phyloP scores from a whole-genome alignment of 1,140 invertebrate genomes.

The Meloidogyne exigua region DNA sequence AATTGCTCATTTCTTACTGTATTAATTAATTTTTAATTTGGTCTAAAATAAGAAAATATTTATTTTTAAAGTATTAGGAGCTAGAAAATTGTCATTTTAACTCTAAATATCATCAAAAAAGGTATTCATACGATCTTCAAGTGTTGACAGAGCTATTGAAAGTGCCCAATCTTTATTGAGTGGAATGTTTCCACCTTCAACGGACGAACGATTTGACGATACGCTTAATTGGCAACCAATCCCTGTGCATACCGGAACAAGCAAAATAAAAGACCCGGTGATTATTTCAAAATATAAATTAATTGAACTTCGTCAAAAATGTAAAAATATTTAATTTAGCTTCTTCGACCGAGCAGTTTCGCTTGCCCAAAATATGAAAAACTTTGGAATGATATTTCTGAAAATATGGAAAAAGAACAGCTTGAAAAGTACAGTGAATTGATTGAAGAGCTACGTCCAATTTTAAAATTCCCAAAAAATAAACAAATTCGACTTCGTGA shows the following conservation, averaged over 20 bases:
- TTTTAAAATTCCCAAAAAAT: neutral
- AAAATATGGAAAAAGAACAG: neutral
- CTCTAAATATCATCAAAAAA: neutral
- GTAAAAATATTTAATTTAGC: slow-evolving; percentile 19
- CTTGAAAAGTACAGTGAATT: slow-evolving; percentile 8
- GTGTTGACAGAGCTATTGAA: slow-evolving; percentile 30
- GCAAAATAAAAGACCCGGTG: slow-evolving; percentile 20
- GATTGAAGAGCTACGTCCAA: neutral
- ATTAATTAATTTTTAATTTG: too few species aligned
- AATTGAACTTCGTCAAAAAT: too few species aligned
- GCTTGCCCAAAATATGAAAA: slow-evolving; percentile 32
- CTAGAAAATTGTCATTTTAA: too few species aligned
- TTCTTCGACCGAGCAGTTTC: slow-evolving; percentile 41
- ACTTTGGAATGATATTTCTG: neutral
- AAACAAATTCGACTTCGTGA: neutral
- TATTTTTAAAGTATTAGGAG: too few species aligned
- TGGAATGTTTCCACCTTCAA: slow-evolving; percentile 31
- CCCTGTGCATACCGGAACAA: slow-evolving; percentile 24
- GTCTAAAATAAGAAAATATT: too few species aligned
- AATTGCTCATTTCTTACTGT: too few species aligned
- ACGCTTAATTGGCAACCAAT: slow-evolving; percentile 40
- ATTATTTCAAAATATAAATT: neutral
- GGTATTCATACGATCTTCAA: slow-evolving; percentile 37
- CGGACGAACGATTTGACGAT: slow-evolving; percentile 25
- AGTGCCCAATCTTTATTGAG: slow-evolving; percentile 35